phyloP scores from a whole-genome alignment of 2,113 vertebrate species.

The Lophura nycthemera region DNA sequence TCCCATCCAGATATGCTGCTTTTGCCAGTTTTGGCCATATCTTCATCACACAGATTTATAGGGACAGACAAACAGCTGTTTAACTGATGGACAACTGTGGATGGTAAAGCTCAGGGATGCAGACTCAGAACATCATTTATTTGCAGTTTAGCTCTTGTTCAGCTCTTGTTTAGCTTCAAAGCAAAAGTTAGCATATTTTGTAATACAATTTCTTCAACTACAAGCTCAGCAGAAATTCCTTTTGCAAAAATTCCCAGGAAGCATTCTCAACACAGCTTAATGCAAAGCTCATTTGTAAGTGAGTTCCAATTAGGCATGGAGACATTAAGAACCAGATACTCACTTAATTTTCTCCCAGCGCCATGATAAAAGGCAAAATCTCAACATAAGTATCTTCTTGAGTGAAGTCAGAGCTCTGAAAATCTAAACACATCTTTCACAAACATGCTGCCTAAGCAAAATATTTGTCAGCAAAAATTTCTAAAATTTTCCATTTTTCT shows the following conservation, averaged over 20 bases:
- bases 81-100: neutral
- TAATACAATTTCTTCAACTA: neutral
- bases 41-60: neutral
- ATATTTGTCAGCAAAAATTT: neutral
- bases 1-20: neutral
- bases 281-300: conserved; percentile 5
- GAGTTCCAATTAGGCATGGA: neutral
- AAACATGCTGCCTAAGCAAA: neutral
- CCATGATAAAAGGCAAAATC: neutral
- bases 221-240: neutral
- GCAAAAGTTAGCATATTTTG: neutral
- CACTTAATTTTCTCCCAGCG: neutral
- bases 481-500: neutral
- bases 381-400: neutral
- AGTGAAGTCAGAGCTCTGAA: neutral
- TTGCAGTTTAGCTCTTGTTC: neutral
- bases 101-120: neutral
- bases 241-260: neutral
- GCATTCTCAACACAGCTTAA: neutral
- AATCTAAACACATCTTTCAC: neutral
- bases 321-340: neutral
- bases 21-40: neutral
- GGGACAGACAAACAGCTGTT: neutral
- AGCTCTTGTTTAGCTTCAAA: neutral
- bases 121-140: neutral